Conservation (phyloP, 2,113 vertebrate genomes). For the Boulengeromyrus knoepffleri region DNA sequence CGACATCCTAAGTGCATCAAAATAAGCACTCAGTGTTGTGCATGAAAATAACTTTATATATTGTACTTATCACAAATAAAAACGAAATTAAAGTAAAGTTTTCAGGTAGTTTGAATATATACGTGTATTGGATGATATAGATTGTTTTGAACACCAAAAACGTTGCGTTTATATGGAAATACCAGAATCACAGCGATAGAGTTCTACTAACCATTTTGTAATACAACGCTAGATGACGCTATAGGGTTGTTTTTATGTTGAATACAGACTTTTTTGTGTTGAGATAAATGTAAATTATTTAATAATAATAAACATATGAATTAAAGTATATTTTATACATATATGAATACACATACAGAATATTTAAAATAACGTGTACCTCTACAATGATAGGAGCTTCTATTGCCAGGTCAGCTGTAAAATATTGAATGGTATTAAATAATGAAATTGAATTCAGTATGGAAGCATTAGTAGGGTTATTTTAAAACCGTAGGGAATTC, state of each 20-base stretch:
- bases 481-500: neutral
- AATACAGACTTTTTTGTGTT: neutral
- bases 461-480: neutral
- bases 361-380: neutral
- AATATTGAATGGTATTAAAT: too few species aligned
- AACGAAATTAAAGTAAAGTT: neutral
- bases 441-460: neutral
- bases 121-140: neutral
- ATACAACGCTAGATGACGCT: constrained; percentile 38
- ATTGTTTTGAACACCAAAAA: neutral
- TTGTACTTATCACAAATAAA: neutral
- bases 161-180: neutral
- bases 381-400: neutral
- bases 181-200: neutral
- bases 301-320: neutral
- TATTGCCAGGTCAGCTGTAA: too few species aligned
- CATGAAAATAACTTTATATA: neutral
- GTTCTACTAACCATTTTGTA: neutral
- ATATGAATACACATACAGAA: neutral
- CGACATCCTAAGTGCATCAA: neutral
- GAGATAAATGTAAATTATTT: neutral
- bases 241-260: neutral
- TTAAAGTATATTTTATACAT: neutral
- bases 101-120: neutral
- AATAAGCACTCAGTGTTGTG: neutral